Percentiles rank a stretch among this genome's conserved stretches.
phyloP scores from a whole-genome alignment of 2,797 vertebrate species.

The Tinamus major region DNA sequence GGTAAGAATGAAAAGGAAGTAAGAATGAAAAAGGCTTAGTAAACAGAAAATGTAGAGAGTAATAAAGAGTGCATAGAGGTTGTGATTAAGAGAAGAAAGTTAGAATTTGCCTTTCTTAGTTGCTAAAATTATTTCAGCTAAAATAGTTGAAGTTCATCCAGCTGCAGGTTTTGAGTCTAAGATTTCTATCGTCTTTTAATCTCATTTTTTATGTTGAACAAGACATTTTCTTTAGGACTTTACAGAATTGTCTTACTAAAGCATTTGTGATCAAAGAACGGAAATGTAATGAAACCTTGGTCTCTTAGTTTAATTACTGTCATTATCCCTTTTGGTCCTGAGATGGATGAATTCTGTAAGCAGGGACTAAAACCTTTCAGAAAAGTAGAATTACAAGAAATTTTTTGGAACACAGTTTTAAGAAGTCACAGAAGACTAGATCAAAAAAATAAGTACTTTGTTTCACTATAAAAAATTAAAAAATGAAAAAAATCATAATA shows the following conservation, averaged over 20 bases:
- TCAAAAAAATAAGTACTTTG: background rate
- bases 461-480: too few relatives aligned
- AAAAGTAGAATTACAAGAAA: background rate
- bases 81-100: background rate
- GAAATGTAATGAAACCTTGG: background rate
- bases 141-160: background rate
- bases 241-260: background rate
- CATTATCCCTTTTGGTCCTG: background rate
- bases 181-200: background rate
- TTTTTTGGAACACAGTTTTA: background rate
- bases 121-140: background rate
- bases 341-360: background rate
- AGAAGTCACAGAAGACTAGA: background rate
- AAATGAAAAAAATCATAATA: background rate
- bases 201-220: background rate
- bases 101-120: background rate
- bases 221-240: background rate
- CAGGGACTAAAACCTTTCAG: background rate
- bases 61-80: background rate
- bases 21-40: background rate
- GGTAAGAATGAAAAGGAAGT: background rate
- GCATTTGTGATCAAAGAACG: background rate
- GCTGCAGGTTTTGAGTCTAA: background rate
- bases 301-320: background rate
- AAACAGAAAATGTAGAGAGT: background rate